Evolutionary conservation across 1,140 invertebrate species (phyloP).

Genomic region (Propsilocerus akamusi): DNA sequence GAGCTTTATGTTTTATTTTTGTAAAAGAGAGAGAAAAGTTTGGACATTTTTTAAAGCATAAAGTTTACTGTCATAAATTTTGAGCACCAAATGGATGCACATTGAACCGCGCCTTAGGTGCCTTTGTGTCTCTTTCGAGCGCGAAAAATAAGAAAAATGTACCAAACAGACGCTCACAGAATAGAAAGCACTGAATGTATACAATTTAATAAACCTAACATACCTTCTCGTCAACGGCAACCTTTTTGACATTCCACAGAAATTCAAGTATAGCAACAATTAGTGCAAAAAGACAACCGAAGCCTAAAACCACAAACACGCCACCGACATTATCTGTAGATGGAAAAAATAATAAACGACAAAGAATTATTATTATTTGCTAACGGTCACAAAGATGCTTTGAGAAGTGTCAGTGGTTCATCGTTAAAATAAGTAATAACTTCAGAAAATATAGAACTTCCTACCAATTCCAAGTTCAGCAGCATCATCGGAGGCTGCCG

Average conservation of each 20-base stretch:
- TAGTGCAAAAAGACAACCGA: constrained; percentile 42
- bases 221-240: constrained; percentile 57
- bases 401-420: too few relatives aligned
- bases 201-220: too few relatives aligned
- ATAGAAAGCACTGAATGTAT: too few relatives aligned
- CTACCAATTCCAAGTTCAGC: background rate
- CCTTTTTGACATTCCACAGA: constrained; percentile 58
- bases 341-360: too few relatives aligned
- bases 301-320: constrained; percentile 70
- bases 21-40: constrained; percentile 6
- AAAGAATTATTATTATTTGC: background rate
- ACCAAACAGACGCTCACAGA: too few relatives aligned
- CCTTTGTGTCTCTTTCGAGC: background rate
- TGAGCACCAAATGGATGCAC: background rate
- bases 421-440: too few relatives aligned
- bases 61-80: background rate
- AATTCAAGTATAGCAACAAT: constrained; percentile 57
- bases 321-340: constrained; percentile 58
- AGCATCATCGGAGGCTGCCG: background rate
- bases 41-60: background rate
- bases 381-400: too few relatives aligned
- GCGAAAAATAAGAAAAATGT: background rate
- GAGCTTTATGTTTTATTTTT: constrained; percentile 19
- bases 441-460: too few relatives aligned
- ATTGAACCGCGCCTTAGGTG: too few relatives aligned